Base-by-base conservation (phyloP, 2,888 invertebrate genomes). In the Biston betularia region DNA sequence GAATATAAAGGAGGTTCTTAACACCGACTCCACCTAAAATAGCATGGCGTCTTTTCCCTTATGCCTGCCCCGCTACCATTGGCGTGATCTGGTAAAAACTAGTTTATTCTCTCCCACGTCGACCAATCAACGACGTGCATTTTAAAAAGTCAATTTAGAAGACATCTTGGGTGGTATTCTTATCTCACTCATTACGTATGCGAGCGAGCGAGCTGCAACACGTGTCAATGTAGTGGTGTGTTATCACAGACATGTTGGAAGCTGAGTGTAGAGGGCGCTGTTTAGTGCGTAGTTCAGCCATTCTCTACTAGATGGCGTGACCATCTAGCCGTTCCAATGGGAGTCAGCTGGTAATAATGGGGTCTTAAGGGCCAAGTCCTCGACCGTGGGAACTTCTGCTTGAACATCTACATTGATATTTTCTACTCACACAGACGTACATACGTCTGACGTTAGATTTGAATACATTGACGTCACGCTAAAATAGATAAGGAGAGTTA, bases 1-100 rank as follows among this genome's bases (percentile, higher is more conserved):
- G 92, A 92, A 93, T 92, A 90, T 89, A 88, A 93, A 93, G 93
- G 93, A 92, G 93, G 91, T 85, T 83, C 89, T 89, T 82, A 78
- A 72, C 65, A 70, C 75, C 81, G 80, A 83, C 92, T 77, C 89
- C 93, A 88, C 93, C 93, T 92, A 83, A 89, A 92, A 80, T 84
- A 89, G 87, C 82, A 93, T 93, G 93, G 93, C 93, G 87, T 82
- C 84, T 77, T 75, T 78, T 83, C 79, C 68, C 81, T 73, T 79
- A 82, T 82, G 82, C 83, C 85, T 82, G 83, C 82, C 72, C 57
- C 65, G 60, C 73, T 77, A 74, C 79, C 76, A 92, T 93, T 93
- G 93, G 93, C 82, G 81, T 83, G 83, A 85, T 80, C 79, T 74
- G 75, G 79, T 82, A 80, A 75, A 83, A 86, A 86, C 84, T 80